Base-by-base conservation (phyloP, 2,113 vertebrate species). In the Rousettus leschenaultii region DNA sequence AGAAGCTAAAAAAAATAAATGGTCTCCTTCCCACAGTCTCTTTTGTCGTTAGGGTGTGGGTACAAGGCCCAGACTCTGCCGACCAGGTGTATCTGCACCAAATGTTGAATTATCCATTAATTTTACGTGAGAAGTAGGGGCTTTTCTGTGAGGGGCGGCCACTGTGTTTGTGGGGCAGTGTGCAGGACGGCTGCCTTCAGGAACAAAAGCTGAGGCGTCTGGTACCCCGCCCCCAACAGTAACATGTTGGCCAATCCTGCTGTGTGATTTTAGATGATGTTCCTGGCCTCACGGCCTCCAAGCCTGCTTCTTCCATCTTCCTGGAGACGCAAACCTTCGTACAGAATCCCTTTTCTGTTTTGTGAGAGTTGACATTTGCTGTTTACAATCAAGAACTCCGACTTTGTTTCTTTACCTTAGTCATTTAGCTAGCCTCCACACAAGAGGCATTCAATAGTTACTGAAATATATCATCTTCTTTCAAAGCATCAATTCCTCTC, bases 41-140 rank as follows among this genome's bases (percentile, higher is more conserved):
- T n/a, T 18, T 43, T 11, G 1, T 21, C 43, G 30, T n/a, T 9
- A 66, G 5, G 61, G 38, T 8, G 0, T 40, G 22, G 35, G 10
- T 11, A 51, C 8, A 15, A 48, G 0, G 40, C 1, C 10, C 10
- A 40, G 53, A 26, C 2, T 87, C 51, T 83, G 18, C 40, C 40
- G 51, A 3, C 6, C 0, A 85, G 15, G 35, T 0, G 0, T 12
- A 26, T 48, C 9, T 38, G 21, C 53, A 45, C 24, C 33, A 83
- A 90, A 59, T 61, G 10, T 8, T 57, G 43, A 79, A 7, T 35
- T 40, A 1, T 22, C 28, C 7, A 2, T 35, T 22, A 57, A 4
- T 16, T 51, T 33, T 6, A 70, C 15, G 7, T 33, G 43, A 55
- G 11, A 30, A 45, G 26, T 26, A 24, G 14, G 30, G 15, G 18